Evolutionary conservation across 2,888 invertebrate species (phyloP).

Genomic region (Baronia brevicornis): DNA sequence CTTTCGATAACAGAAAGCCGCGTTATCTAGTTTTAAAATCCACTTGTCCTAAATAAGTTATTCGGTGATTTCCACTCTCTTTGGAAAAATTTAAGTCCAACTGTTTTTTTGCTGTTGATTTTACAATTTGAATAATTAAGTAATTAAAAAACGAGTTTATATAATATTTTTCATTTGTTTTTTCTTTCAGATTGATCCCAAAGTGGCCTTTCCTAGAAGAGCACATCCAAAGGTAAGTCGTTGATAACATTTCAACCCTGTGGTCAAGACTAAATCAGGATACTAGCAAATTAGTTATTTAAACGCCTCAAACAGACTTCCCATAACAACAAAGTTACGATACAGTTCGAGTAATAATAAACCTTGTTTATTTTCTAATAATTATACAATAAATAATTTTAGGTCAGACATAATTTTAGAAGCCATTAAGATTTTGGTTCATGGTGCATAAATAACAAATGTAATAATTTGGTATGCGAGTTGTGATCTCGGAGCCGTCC

Average conservation of each 20-base stretch:
- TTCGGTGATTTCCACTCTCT: no score
- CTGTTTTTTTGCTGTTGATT: no score
- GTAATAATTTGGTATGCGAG: constrained; percentile 71
- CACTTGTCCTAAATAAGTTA: no score
- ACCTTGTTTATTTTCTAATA: constrained; percentile 68
- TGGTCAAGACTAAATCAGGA: constrained; percentile 45
- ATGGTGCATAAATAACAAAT: constrained; percentile 71
- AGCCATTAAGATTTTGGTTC: constrained; percentile 71
- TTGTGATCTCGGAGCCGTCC: constrained; percentile 51
- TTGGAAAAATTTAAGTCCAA: no score
- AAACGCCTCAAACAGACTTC: constrained; percentile 42
- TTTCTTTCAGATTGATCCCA: constrained; percentile 97
- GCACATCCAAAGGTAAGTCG: constrained; percentile 97
- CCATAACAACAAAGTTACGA: constrained; percentile 45
- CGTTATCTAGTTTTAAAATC: no score
- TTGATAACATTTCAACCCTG: constrained; percentile 35
- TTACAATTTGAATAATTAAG: no score
- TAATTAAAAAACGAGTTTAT: background rate
- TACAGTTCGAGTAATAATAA: constrained; percentile 49
- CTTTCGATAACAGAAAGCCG: no score
- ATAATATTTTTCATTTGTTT: constrained; percentile 21
- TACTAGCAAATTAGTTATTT: constrained; percentile 50
- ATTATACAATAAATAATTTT: constrained; percentile 74
- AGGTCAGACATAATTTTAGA: constrained; percentile 67
- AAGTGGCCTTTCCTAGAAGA: constrained; percentile 99